Base-by-base conservation (phyloP, 2,797 vertebrate genomes). In the Scarus forsteni region DNA sequence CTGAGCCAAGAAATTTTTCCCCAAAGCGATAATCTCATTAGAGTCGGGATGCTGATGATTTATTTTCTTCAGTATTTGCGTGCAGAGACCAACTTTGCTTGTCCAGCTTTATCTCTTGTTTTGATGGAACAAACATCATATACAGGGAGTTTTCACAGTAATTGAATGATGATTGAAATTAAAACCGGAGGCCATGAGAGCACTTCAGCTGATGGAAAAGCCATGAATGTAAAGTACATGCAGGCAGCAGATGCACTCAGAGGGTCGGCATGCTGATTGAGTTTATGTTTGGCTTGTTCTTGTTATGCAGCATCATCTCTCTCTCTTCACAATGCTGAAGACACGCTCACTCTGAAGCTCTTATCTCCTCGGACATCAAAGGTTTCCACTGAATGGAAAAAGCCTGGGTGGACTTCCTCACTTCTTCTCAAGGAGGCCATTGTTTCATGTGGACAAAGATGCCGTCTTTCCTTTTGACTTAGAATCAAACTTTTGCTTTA, bases 331-430 rank as follows among this genome's bases (percentile, higher is more conserved):
- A 77, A 74, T 73, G 36, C 75, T 74, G 56, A 56, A 65, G 59
- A 70, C 42, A 46, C 50, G 68, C 68, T 65, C 10, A 38, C 51
- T 85, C 79, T 86, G 82, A 86, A 77, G 71, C 45, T 39, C 64
- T 81, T 84, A 87, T 91, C 88, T 82, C 39, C 8, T 58, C 2
- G 1, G 60, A 87, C 80, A 92, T 90, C 88, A 89, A 85, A 87
- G 79, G 39, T 54, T 66, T 79, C 56, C 59, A n/a, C 78, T 77
- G 56, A 82, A 67, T 60, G 68, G 48, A 63, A n/a, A 35, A 4
- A 11, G 73, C 40, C 75, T 46, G 19, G 16, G 3, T 66, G 66
- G 19, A 71, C 73, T 81, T 81, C 86, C 71, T 7, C 69, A 44
- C 11, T 67, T 58, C 63, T 52, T 46, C 68, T 64, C 55, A 54